Evolutionary conservation across 2,113 vertebrate species (phyloP), one percentile per base, ranked within the genome.

Genomic region (Hoplias malabaricus): DNA sequence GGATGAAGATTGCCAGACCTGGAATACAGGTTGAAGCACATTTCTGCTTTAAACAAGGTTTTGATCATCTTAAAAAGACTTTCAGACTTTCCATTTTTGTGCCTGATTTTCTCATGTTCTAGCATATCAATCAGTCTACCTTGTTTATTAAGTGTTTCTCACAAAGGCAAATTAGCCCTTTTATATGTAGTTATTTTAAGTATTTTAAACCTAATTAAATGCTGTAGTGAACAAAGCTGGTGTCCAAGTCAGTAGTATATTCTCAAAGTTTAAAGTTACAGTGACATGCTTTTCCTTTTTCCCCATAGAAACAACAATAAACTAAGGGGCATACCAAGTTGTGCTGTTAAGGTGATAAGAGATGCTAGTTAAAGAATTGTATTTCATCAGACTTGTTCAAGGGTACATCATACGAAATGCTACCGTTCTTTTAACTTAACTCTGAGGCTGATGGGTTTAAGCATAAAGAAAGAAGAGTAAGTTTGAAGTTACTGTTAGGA

Each of bases 91-190:
- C 73, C 67, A 40, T 11, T 62, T 48, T 77, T 42, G 6, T 57
- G 66, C 81, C 46, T 76, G 0, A 5, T 25, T 31, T 5, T 43
- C 14, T 65, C 38, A 9, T 54, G 23, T 77, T 77, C 46, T 56
- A 56, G 10, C 13, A 61, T 23, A 23, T 10, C 9, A 2, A 21
- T 43, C 11, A 48, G 4, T 57, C 27, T 59, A 23, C 5, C 80
- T 62, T 80, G 11, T 23, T 82, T 27, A 65, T 69, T 66, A 70
- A 84, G 69, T 69, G 65, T 71, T 76, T 82, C 43, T 56, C 40
- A 4, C 6, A 27, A 6, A 74, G 33, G 19, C n/a, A 34, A n/a
- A 7, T 0, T 36, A 36, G 27, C 31, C n/a, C 48, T 23, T 53
- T 23, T n/a, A n/a, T n/a, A n/a, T n/a, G n/a, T n/a, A n/a, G n/a